A percentile compares a stretch with the other conserved stretches of the same genome.
phyloP scores from a whole-genome alignment of 2,113 vertebrate genomes.

The Dipodomys stephensi region DNA sequence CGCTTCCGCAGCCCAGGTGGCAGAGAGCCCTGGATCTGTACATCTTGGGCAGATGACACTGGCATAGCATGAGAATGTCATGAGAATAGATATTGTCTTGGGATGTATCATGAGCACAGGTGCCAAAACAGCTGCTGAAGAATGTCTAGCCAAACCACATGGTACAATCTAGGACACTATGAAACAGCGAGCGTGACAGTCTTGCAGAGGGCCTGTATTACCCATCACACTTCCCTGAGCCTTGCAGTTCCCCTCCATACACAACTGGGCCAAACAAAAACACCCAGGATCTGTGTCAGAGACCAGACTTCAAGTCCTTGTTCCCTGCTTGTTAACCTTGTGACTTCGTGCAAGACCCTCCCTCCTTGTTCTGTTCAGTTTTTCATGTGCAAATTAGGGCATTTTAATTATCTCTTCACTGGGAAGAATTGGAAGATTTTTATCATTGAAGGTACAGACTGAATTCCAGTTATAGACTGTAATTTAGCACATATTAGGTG shows the following conservation, averaged over 20 bases:
- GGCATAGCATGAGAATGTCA: not conserved
- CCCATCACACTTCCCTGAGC: not conserved
- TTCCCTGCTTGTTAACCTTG: not conserved
- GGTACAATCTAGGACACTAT: not conserved
- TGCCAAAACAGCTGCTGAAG: slow-evolving; percentile 33
- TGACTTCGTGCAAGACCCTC: not conserved
- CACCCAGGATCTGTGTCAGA: accelerated
- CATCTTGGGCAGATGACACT: not conserved
- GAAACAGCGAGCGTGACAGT: not conserved
- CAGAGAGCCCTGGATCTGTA: slow-evolving; percentile 1
- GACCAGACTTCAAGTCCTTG: not conserved
- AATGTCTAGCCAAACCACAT: not conserved
- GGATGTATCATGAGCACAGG: not conserved
- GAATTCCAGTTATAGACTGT: not conserved
- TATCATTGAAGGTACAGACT: not conserved
- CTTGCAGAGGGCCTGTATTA: accelerated
- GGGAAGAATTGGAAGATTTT: slow-evolving; percentile 1
- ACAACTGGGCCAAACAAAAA: not conserved
- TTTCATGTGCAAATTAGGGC: not conserved
- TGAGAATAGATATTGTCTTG: no score
- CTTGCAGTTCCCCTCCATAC: not conserved
- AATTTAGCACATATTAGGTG: not conserved
- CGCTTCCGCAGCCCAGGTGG: slow-evolving; percentile 4
- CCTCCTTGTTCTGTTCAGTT: not conserved
- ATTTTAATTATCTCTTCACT: not conserved